Base-by-base conservation (phyloP, 2,888 invertebrate species). In the Oxytorus armatus region DNA sequence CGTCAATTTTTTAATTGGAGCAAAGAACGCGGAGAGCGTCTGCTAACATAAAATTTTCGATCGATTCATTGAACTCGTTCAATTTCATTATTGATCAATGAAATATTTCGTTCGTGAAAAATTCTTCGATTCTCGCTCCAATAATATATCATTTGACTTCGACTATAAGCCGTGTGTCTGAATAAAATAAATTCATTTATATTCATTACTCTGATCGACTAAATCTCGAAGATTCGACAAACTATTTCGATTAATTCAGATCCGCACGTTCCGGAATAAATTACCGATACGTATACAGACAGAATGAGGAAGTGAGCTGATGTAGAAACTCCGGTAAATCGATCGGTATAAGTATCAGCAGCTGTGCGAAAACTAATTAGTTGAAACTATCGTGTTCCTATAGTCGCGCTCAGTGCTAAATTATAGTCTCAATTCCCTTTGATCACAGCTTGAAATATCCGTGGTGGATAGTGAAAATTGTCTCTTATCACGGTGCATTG, bases 381-480 rank as follows among this genome's bases (percentile, higher is more conserved):
- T 4, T 4, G 16, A 39, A 57, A 42, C 36, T 33, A 33, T 57
- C 29, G 5, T 16, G 25, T 44, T 39, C 29, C 18, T 11, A 8
- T 21, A 18, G 16, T 49, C 44, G 42, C 23, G 10, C 63, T 63
- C 23, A 42, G 47, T 11, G 44, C 21, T 25, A 5, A 74, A 66
- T 76, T 69, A 42, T 44, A 25, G 59, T 69, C 11, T 7, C 5
- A 23, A 57, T 57, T 36, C n/a, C n/a, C 36, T 72, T 55, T 25
- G 65, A 55, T 44, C 44, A 14, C 10, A 5, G 21, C 23, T 39
- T 16, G 23, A 47, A 55, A 47, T 74, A 33, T 44, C 16, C 36
- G 23, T 29, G 42, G 51, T 36, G 57, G 16, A 57, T 23, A 39
- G 42, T 53, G 33, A 68, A 74, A 68, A 68, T 76, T 51, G 47